Evolutionary conservation across 2,113 vertebrate species (phyloP).

Genomic region (Notothenia coriiceps): DNA sequence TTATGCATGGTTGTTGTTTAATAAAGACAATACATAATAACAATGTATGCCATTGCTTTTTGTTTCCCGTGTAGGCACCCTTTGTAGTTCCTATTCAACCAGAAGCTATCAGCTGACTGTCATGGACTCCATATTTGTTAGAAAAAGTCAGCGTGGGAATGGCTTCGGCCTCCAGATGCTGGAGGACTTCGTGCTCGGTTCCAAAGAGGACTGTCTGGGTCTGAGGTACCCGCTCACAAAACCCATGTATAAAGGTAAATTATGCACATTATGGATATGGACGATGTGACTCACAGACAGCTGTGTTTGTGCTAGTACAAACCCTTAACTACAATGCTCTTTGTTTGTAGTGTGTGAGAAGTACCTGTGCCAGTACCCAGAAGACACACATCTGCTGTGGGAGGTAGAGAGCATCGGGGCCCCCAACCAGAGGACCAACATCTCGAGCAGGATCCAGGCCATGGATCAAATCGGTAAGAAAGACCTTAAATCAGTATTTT

Average conservation of each 20-base stretch:
- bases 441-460: slow-evolving; percentile 77
- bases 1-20: too few species aligned
- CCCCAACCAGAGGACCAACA: slow-evolving; percentile 84
- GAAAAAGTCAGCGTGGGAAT: slow-evolving; percentile 83
- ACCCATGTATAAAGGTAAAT: slow-evolving; percentile 85
- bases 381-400: slow-evolving; percentile 86
- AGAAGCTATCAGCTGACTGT: slow-evolving; percentile 87
- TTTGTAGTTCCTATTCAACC: slow-evolving; percentile 58
- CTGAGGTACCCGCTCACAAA: slow-evolving; percentile 87
- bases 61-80: slow-evolving; percentile 81
- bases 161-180: slow-evolving; percentile 87
- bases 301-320: background rate
- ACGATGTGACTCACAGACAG: background rate
- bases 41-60: background rate
- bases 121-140: slow-evolving; percentile 91
- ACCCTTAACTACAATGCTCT: background rate
- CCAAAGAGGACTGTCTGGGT: slow-evolving; percentile 85
- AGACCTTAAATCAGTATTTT: background rate
- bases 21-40: too few species aligned
- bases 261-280: background rate
- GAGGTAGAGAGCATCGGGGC: slow-evolving; percentile 87
- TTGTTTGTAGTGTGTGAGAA: slow-evolving; percentile 86
- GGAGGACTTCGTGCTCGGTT: slow-evolving; percentile 90
- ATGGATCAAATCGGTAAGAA: slow-evolving; percentile 80
- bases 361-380: slow-evolving; percentile 88